Conservation (phyloP, 2,888 invertebrate species). For the Metalampra italica region DNA sequence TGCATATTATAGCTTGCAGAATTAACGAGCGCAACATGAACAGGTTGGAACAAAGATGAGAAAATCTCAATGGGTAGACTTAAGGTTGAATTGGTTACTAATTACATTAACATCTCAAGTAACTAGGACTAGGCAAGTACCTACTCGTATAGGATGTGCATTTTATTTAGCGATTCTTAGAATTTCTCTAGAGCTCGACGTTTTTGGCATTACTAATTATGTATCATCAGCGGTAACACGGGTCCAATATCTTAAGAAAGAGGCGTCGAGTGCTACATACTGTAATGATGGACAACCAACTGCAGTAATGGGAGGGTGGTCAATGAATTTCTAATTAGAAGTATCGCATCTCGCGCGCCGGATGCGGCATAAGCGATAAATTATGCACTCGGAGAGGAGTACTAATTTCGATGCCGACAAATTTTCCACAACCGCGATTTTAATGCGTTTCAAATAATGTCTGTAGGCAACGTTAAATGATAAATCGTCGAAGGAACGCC, state of each 20-base stretch:
- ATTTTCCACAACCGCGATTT: constrained; percentile 75
- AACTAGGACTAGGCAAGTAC: no score
- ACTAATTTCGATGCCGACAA: constrained; percentile 77
- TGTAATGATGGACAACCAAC: constrained; percentile 6
- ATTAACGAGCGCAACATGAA: neutral
- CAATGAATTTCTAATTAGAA: constrained; percentile 68
- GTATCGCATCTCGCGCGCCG: constrained; percentile 53
- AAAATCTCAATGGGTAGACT: no score
- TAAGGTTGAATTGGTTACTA: no score
- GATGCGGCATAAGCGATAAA: constrained; percentile 70
- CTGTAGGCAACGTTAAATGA: constrained; percentile 77
- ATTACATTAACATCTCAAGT: no score
- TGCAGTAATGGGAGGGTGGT: constrained; percentile 23
- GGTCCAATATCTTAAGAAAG: no score
- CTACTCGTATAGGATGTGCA: no score
- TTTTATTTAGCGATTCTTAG: no score
- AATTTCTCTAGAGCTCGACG: no score
- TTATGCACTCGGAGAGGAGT: constrained; percentile 69
- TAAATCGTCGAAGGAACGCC: constrained; percentile 75
- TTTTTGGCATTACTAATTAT: no score
- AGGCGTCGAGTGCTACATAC: neutral
- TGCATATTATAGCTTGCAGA: constrained; percentile 10
- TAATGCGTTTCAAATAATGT: constrained; percentile 78
- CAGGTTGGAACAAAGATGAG: no score
- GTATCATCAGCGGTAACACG: no score